Evolutionary conservation across 2,797 vertebrate genomes (phyloP), one percentile per base, ranked within the genome.

Genomic region (Mus minutoides): DNA sequence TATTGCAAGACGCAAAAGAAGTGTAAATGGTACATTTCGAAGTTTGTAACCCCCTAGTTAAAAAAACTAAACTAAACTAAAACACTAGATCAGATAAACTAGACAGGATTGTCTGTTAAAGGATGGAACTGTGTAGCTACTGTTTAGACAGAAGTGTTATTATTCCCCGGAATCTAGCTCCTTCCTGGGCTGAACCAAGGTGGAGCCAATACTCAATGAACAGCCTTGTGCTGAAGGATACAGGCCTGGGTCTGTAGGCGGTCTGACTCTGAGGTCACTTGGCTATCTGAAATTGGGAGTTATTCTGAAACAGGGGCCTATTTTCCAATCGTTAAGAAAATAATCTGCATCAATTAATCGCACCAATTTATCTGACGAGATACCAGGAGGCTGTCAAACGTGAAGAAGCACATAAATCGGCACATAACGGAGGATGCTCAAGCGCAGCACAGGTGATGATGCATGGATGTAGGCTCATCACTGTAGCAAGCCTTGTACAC

Each of bases 131-230:
- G 52, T 22, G 69, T 75, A 49, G 71, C 84, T 85, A 10, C 83
- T 96, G 85, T 96, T 92, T 60, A 75, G 46, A 64, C 58, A 85
- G 87, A 6, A 21, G 60, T 14, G 49, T 86, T 78, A 52, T 49
- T 82, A 31, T n/a, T 92, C 78, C 14, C 10, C 0, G 16, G 3
- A 40, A 71, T 34, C 69, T 11, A 12, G 37, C 24, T 91, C 56
- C 82, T 78, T 75, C 69, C 78, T 26, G 24, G 73, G 46, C 31
- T 58, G 13, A 85, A 43, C 7, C 37, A 40, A 64, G 31, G 34
- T 37, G 11, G n/a, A 80, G 67, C 80, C 54, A 52, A 22, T 17
- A 90, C 10, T 9, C 21, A 17, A 29, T 24, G 67, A 31, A 21
- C 17, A 31, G 69, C 56, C 4, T 12, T 9, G 7, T 26, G n/a